Percentiles rank a stretch among this genome's conserved stretches.
These are phyloP conservation scores for Gonioctena quinquepunctata DNA, from an alignment of 1,140 invertebrate species.

Conservation along the genomic window DNA sequence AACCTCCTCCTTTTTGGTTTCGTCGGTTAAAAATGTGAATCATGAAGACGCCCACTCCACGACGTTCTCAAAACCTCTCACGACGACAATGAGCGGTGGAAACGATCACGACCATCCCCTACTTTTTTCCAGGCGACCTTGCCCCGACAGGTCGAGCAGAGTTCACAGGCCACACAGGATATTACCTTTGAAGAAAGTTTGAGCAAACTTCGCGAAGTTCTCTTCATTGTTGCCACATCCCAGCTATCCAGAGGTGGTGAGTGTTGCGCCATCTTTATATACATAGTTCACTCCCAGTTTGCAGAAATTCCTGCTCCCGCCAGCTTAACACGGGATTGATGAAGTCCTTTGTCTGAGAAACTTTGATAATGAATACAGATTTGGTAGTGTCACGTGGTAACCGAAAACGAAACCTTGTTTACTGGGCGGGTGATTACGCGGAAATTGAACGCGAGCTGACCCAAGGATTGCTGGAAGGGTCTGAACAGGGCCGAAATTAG, in stretches of 20 bases:
- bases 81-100: too few relatives aligned
- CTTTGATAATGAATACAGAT: conserved; percentile 10
- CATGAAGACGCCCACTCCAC: too few relatives aligned
- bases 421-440: too few relatives aligned
- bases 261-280: not conserved
- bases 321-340: conserved; percentile 2
- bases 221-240: not conserved
- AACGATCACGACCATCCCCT: too few relatives aligned
- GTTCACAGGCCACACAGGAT: not conserved
- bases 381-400: not conserved
- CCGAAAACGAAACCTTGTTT: not conserved
- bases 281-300: not conserved
- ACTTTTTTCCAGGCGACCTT: not conserved
- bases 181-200: conserved; percentile 8
- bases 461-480: too few relatives aligned
- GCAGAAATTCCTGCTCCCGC: not conserved
- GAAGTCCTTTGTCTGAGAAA: conserved; percentile 7
- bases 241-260: not conserved
- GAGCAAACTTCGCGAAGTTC: not conserved
- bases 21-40: too few relatives aligned
- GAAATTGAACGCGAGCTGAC: too few relatives aligned
- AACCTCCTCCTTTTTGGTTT: too few relatives aligned
- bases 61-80: too few relatives aligned
- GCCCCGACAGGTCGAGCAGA: not conserved
- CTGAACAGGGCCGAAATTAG: too few relatives aligned